Conservation (phyloP, 1,140 invertebrate species). For the Conus ventricosus region DNA sequence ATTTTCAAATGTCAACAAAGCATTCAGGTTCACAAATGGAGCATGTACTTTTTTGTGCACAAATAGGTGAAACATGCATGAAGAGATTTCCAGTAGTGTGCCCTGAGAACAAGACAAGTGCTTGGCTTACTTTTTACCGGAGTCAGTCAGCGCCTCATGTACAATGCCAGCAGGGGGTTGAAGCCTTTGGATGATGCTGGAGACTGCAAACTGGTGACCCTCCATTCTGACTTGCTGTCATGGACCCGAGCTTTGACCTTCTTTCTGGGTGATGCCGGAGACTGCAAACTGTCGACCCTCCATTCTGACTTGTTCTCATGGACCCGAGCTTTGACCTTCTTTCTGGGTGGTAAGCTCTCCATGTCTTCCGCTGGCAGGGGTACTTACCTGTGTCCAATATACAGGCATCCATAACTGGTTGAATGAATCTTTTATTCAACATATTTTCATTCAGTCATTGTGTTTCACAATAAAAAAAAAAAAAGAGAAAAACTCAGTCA, state of each 20-base stretch:
- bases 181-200: constrained; percentile 28
- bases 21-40: no score
- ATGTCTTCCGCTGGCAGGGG: neutral
- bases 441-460: no score
- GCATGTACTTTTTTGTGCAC: no score
- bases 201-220: neutral
- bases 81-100: no score
- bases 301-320: neutral
- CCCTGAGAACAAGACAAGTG: no score
- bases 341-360: neutral
- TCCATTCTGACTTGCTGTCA: neutral
- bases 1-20: no score
- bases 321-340: neutral
- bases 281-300: neutral
- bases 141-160: constrained; percentile 35
- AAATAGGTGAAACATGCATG: no score
- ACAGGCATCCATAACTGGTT: no score
- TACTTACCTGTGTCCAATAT: neutral
- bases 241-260: neutral
- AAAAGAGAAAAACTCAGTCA: no score
- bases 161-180: constrained; percentile 48
- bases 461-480: no score
- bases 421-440: no score
- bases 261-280: neutral
- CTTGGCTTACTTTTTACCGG: neutral